phyloP scores from a whole-genome alignment of 2,113 vertebrate genomes.

The pig (Sus scrofa) region T2T-Sscrofa CM000813.6:118542001-118542500 shows the following conservation, averaged over 20 bases:
- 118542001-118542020: slow-evolving; percentile 90
- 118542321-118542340: slow-evolving; percentile 38
- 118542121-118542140: slow-evolving; percentile 61
- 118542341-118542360: not conserved
- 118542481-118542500: not conserved
- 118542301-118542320: slow-evolving; percentile 49
- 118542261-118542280: slow-evolving; percentile 68
- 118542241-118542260: slow-evolving; percentile 65
- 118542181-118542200: slow-evolving; percentile 57
- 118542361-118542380: slow-evolving; percentile 18
- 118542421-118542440: slow-evolving; percentile 40
- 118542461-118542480: slow-evolving; percentile 10
- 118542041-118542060: slow-evolving; percentile 87
- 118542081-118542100: slow-evolving; percentile 33
- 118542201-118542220: slow-evolving; percentile 58
- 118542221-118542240: slow-evolving; percentile 56
- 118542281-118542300: slow-evolving; percentile 43
- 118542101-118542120: slow-evolving; percentile 62
- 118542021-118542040: slow-evolving; percentile 88
- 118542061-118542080: slow-evolving; percentile 78
- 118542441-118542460: not conserved
- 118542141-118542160: slow-evolving; percentile 43
- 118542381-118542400: not conserved
- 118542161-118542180: slow-evolving; percentile 72
- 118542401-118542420: not conserved